Percentiles rank a stretch among this genome's conserved stretches.
phyloP scores from a whole-genome alignment of 2,888 invertebrate genomes.

The Agrochola macilenta region DNA sequence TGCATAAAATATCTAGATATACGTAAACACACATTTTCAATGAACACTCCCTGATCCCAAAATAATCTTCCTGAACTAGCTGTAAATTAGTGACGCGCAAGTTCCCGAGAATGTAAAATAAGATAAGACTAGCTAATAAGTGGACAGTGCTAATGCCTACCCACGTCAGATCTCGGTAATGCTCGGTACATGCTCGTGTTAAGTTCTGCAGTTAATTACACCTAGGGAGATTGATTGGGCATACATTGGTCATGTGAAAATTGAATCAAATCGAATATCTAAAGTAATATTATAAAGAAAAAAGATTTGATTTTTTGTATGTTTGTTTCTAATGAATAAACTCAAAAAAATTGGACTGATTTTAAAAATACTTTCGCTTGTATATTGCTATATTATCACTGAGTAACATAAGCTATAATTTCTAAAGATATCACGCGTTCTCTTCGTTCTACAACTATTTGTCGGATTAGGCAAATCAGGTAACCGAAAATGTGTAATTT shows the following conservation, averaged over 20 bases:
- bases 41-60: conserved; percentile 16
- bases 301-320: too few species aligned
- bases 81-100: conserved; percentile 46
- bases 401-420: too few species aligned
- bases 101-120: conserved; percentile 55
- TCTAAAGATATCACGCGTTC: too few species aligned
- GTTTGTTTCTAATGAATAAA: too few species aligned
- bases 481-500: not conserved
- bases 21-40: conserved; percentile 38
- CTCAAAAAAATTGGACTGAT: too few species aligned
- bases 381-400: too few species aligned
- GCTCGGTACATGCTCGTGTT: conserved; percentile 42
- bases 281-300: too few species aligned
- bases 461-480: not conserved
- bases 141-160: conserved; percentile 55
- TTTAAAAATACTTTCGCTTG: too few species aligned
- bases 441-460: not conserved
- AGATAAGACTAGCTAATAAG: conserved; percentile 54
- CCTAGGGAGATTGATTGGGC: conserved; percentile 28
- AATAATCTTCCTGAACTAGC: conserved; percentile 23
- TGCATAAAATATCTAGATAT: too few species aligned
- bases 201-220: conserved; percentile 67
- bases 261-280: not conserved
- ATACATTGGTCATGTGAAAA: conserved; percentile 18
- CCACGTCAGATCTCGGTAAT: conserved; percentile 61